Evolutionary conservation across 2,797 vertebrate genomes (phyloP).

Genomic region (Eidolon dupreanum): DNA sequence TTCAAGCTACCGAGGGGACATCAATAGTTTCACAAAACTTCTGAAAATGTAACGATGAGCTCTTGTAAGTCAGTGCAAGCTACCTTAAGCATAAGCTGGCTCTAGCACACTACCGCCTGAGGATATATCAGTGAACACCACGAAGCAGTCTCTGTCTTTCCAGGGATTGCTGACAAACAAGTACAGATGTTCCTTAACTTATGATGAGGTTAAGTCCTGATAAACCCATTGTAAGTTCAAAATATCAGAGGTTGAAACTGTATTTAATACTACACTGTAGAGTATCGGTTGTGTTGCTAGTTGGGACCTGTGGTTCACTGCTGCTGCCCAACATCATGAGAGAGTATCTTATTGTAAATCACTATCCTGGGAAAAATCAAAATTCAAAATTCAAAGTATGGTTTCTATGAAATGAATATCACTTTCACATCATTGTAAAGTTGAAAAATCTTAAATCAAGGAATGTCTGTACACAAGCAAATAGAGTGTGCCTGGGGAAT

Average conservation of each 20-base stretch:
- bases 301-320: background rate
- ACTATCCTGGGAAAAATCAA: background rate
- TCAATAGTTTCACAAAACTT: background rate
- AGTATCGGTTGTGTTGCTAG: background rate
- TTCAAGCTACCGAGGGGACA: background rate
- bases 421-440: background rate
- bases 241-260: background rate
- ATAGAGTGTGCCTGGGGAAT: background rate
- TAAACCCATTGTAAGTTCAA: background rate
- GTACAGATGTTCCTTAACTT: background rate
- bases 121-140: background rate
- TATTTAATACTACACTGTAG: background rate
- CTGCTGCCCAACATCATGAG: background rate
- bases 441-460: background rate
- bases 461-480: background rate
- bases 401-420: background rate
- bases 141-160: background rate
- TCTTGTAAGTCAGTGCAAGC: background rate
- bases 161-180: background rate
- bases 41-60: background rate
- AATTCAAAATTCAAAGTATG: background rate
- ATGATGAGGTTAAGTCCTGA: background rate
- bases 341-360: background rate
- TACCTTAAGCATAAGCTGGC: background rate
- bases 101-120: background rate